Evolutionary conservation across 2,797 vertebrate genomes (phyloP).

Genomic region (Ambastaia sidthimunki): DNA sequence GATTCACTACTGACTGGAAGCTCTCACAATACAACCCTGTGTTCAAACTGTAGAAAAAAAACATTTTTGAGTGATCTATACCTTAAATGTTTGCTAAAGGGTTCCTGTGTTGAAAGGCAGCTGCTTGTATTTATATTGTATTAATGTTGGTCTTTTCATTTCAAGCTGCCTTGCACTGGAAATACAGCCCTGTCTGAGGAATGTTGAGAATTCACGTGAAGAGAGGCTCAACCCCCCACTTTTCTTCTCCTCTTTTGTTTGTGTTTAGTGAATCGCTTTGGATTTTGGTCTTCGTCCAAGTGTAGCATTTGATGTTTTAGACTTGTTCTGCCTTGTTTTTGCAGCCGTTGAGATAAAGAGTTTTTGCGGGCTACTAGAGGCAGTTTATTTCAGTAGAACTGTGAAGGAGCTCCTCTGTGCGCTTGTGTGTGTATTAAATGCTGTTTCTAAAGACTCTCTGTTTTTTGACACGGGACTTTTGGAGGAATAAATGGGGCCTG

Average conservation of each 20-base stretch:
- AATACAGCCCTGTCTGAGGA: slow-evolving; percentile 63
- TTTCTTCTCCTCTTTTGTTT: slow-evolving; percentile 60
- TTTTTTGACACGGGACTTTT: not conserved
- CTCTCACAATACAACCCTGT: not conserved
- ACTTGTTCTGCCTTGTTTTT: slow-evolving; percentile 33
- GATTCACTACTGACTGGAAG: not conserved
- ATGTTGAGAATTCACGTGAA: slow-evolving; percentile 76
- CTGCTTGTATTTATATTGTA: not conserved
- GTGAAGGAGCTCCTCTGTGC: not conserved
- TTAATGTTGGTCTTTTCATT: not conserved
- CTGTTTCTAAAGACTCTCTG: not conserved
- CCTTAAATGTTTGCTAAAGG: too few species aligned
- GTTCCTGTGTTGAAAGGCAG: not conserved
- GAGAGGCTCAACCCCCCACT: slow-evolving; percentile 50
- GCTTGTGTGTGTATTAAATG: not conserved
- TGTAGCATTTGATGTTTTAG: slow-evolving; percentile 23
- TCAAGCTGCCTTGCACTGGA: slow-evolving; percentile 51
- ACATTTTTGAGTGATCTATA: too few species aligned
- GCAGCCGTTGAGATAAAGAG: not conserved
- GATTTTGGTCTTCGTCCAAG: not conserved
- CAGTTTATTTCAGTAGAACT: too few species aligned
- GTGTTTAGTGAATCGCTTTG: not conserved
- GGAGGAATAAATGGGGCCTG: not conserved
- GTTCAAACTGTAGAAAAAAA: not conserved
- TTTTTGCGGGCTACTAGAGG: slow-evolving; percentile 18